These are phyloP conservation scores for Darevskia mixta DNA, from an alignment of 2,797 vertebrate species.

Conservation along the genomic window DNA sequence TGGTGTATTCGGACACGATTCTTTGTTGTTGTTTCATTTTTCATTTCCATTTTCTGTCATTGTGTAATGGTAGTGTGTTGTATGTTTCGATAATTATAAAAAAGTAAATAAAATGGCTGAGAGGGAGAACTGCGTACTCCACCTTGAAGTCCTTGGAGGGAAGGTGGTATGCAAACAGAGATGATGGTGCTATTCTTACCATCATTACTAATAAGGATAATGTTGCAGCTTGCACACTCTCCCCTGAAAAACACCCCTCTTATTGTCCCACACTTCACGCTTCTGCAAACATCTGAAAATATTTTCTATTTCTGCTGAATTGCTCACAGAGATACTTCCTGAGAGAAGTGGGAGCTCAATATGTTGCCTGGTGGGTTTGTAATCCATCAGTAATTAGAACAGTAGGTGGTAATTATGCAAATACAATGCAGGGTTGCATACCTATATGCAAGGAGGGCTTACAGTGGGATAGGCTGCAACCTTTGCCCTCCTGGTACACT, in stretches of 20 bases:
- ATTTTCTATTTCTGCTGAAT: not conserved
- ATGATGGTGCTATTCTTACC: too few relatives aligned
- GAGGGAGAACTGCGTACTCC: too few relatives aligned
- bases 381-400: not conserved
- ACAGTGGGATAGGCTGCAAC: not conserved
- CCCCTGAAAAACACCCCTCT: not conserved
- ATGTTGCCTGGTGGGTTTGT: not conserved
- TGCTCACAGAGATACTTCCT: not conserved
- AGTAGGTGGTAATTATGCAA: not conserved
- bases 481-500: constrained; percentile 1
- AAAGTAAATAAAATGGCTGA: too few relatives aligned
- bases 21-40: too few relatives aligned
- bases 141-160: too few relatives aligned
- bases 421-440: not conserved
- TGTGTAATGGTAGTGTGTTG: too few relatives aligned
- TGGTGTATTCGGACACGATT: too few relatives aligned
- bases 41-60: too few relatives aligned
- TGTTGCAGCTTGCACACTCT: not conserved
- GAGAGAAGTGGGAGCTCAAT: not conserved
- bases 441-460: not conserved
- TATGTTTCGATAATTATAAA: too few relatives aligned
- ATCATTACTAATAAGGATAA: too few relatives aligned
- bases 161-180: too few relatives aligned
- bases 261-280: not conserved
- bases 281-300: not conserved